Percentiles rank a stretch among this genome's conserved stretches.
phyloP scores from a whole-genome alignment of 2,113 vertebrate species.

The Prionailurus viverrinus region DNA sequence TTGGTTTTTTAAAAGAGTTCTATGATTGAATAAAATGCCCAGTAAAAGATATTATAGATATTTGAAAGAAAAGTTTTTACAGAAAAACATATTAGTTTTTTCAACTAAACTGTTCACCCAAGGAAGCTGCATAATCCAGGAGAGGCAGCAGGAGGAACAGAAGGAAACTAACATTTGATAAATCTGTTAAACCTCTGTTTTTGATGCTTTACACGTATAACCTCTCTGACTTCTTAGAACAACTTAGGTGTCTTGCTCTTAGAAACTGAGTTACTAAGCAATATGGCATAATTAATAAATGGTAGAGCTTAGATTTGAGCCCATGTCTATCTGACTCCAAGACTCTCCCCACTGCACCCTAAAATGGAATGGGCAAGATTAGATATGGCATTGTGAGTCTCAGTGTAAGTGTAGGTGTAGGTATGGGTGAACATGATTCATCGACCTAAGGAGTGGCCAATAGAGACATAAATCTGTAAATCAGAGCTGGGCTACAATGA shows the following conservation, averaged over 20 bases:
- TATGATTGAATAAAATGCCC: conserved; percentile 20
- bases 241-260: neutral
- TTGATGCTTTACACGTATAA: neutral
- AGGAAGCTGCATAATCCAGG: conserved; percentile 22
- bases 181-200: neutral
- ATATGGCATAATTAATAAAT: neutral
- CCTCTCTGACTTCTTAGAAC: neutral
- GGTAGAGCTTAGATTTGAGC: conserved; percentile 22
- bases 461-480: conserved; percentile 11
- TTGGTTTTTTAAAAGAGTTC: conserved; percentile 6
- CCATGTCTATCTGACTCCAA: neutral
- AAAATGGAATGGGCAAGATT: conserved; percentile 53
- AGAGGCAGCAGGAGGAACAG: neutral
- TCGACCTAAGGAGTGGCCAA: neutral
- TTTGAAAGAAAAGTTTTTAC: conserved; percentile 46
- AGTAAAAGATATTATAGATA: neutral
- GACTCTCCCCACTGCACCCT: conserved; percentile 9
- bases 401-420: neutral
- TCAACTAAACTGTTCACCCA: conserved; percentile 34
- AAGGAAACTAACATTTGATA: neutral
- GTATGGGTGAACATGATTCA: conserved; percentile 18
- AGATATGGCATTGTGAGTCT: conserved; percentile 7
- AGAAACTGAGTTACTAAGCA: conserved; percentile 26
- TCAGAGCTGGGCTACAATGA: neutral
- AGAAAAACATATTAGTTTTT: conserved; percentile 25